phyloP scores from a whole-genome alignment of 92 coral and sea anemone species.

The Phenganax marumi region DNA sequence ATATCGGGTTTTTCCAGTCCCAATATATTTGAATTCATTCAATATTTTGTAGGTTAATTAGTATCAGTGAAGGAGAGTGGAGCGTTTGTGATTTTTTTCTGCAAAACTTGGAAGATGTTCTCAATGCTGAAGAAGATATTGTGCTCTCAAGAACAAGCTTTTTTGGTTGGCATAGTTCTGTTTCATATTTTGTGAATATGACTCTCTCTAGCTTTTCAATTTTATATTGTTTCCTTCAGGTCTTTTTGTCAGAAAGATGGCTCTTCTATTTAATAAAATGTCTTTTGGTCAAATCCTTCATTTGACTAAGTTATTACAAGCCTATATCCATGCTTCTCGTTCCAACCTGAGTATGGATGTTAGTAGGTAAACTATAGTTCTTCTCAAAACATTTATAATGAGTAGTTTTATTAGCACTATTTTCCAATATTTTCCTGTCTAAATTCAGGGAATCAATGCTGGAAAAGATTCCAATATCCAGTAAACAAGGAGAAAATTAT shows the following conservation, averaged over 20 bases:
- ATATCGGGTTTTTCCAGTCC: background rate
- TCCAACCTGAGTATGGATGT: background rate
- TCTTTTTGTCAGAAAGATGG: conserved; percentile 78
- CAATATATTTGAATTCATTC: background rate
- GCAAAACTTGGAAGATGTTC: conserved; percentile 71
- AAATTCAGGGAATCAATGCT: conserved; percentile 1
- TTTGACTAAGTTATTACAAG: conserved; percentile 63
- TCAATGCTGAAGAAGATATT: conserved; percentile 71
- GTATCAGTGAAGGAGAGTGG: conserved; percentile 64
- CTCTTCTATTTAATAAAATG: conserved; percentile 83
- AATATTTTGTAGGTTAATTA: conserved; percentile 50
- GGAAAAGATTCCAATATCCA: conserved; percentile 58
- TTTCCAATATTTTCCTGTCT: background rate
- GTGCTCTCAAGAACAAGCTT: conserved; percentile 75
- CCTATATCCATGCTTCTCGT: conserved; percentile 42
- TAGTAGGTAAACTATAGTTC: conserved; percentile 1
- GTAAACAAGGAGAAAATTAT: conserved; percentile 84
- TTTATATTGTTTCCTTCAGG: conserved; percentile 46
- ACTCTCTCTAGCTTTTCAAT: background rate
- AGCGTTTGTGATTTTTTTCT: conserved; percentile 75
- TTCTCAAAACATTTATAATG: background rate
- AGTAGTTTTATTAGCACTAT: background rate
- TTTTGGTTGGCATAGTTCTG: conserved; percentile 66
- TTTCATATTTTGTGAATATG: background rate
- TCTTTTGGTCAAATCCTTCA: conserved; percentile 83